Percentiles rank a stretch among this genome's conserved stretches.
Conservation (phyloP, 2,113 vertebrate species). For the Micronisus gabar region DNA sequence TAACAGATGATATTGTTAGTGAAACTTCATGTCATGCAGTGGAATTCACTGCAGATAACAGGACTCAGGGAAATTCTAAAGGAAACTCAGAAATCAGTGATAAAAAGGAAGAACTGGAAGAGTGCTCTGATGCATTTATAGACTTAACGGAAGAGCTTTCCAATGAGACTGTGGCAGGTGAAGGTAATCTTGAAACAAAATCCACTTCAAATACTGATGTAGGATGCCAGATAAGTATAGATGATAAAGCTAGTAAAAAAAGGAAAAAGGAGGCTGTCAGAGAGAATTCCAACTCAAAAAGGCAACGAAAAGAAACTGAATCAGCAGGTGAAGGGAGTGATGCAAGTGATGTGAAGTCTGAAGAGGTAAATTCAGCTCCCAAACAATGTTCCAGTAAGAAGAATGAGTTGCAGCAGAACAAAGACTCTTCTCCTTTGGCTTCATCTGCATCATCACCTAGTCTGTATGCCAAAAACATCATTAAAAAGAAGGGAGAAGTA, state of each 20-base stretch:
- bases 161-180: background rate
- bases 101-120: slow-evolving; percentile 31
- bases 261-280: slow-evolving; percentile 55
- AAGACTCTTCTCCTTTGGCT: slow-evolving; percentile 22
- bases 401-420: slow-evolving; percentile 21
- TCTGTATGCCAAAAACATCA: slow-evolving; percentile 90
- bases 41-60: background rate
- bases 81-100: background rate
- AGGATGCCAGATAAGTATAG: slow-evolving; percentile 30
- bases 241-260: slow-evolving; percentile 69
- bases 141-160: slow-evolving; percentile 59
- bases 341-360: slow-evolving; percentile 1
- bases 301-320: slow-evolving; percentile 57
- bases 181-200: slow-evolving; percentile 38
- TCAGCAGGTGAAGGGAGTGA: slow-evolving; percentile 15
- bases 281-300: slow-evolving; percentile 59
- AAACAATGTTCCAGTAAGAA: slow-evolving; percentile 35
- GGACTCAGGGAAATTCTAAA: background rate
- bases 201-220: background rate
- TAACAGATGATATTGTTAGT: slow-evolving; percentile 46
- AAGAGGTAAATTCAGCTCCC: slow-evolving; percentile 33
- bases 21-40: slow-evolving; percentile 7
- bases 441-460: slow-evolving; percentile 71
- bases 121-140: background rate
- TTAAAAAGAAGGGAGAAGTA: slow-evolving; percentile 93